A percentile compares a stretch with the other conserved stretches of the same genome.
Evolutionary conservation across 2,113 vertebrate genomes (phyloP).

Genomic region (Triplophysa siluroides): DNA sequence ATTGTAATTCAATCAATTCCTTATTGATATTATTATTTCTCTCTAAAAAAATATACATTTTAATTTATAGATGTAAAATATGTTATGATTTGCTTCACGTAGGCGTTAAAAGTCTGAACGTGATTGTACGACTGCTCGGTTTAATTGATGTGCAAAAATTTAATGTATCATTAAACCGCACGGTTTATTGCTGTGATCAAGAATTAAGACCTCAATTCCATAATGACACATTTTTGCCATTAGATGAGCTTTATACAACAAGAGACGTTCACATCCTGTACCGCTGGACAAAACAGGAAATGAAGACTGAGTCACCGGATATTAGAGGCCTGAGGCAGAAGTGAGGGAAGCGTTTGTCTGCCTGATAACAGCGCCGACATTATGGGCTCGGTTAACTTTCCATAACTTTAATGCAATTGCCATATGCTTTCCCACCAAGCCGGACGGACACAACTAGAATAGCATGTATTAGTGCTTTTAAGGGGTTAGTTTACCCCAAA

Average conservation of each 20-base stretch:
- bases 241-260: neutral
- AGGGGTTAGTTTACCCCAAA: too few relatives aligned
- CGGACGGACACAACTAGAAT: too few relatives aligned
- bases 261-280: slow-evolving; percentile 41
- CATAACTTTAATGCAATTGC: neutral
- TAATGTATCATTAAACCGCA: slow-evolving; percentile 22
- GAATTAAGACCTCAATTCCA: slow-evolving; percentile 18
- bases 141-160: slow-evolving; percentile 3
- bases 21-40: neutral
- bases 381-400: neutral
- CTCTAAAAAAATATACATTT: neutral
- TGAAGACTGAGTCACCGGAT: slow-evolving; percentile 53
- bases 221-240: slow-evolving; percentile 9
- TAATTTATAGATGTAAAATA: neutral
- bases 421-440: too few relatives aligned
- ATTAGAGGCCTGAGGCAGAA: slow-evolving; percentile 34
- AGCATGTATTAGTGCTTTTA: too few relatives aligned
- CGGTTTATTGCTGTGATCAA: slow-evolving; percentile 6
- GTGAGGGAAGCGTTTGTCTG: slow-evolving; percentile 9
- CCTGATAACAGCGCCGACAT: neutral
- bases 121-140: neutral
- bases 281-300: slow-evolving; percentile 51
- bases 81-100: neutral
- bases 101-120: neutral
- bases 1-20: too few relatives aligned